Conservation (phyloP, 2,113 vertebrate species). For the Sinocyclocheilus rhinocerous region DNA sequence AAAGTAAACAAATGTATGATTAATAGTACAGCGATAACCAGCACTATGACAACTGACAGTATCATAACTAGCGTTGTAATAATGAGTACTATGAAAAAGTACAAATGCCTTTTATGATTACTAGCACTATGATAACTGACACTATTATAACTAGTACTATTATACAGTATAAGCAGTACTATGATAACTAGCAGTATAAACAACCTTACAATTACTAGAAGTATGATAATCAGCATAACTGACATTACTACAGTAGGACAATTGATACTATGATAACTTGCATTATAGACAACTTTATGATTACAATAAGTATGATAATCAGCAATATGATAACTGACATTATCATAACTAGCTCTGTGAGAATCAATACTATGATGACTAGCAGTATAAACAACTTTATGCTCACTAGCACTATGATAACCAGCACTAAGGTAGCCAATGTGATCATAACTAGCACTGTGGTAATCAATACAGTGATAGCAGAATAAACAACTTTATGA, state of each 20-base stretch:
- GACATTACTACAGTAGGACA: background rate
- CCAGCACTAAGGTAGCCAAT: too few species aligned
- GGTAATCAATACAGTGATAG: too few species aligned
- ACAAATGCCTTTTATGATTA: background rate
- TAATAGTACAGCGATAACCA: background rate
- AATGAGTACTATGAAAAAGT: background rate
- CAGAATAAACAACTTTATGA: background rate
- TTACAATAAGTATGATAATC: background rate
- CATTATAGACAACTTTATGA: background rate
- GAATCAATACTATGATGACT: background rate
- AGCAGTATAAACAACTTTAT: too few species aligned
- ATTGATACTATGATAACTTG: background rate
- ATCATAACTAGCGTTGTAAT: background rate
- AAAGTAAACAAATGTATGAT: too few species aligned
- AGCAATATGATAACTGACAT: background rate
- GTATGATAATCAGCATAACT: background rate
- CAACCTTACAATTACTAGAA: background rate
- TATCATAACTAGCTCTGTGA: background rate
- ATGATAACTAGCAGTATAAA: background rate
- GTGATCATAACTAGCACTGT: background rate
- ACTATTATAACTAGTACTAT: background rate
- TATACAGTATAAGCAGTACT: too few species aligned
- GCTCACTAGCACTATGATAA: background rate
- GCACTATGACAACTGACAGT: background rate
- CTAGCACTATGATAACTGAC: background rate